A percentile compares a stretch with the other conserved stretches of the same genome.
Evolutionary conservation across 2,797 vertebrate species (phyloP).

Genomic region (Trematomus bernacchii): DNA sequence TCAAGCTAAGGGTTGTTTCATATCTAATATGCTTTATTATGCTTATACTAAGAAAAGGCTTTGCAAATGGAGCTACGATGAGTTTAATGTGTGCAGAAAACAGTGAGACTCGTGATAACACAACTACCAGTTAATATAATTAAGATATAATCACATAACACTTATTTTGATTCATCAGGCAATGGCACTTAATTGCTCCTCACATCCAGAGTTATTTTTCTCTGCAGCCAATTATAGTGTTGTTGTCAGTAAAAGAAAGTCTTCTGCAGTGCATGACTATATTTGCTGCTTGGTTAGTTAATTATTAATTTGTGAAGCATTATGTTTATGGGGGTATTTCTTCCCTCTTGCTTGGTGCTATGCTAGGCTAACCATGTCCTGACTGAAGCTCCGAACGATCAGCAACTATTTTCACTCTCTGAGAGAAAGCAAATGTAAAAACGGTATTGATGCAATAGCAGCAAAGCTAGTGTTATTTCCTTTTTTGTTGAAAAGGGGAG

Average conservation of each 20-base stretch:
- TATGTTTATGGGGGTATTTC: background rate
- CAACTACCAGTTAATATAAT: constrained; percentile 22
- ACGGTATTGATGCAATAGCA: background rate
- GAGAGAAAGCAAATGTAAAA: background rate
- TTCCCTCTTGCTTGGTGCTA: background rate
- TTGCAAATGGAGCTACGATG: background rate
- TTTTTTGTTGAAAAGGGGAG: too few relatives aligned
- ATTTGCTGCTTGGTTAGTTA: background rate
- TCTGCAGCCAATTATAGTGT: background rate
- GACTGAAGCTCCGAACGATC: background rate
- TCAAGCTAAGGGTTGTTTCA: constrained; percentile 1
- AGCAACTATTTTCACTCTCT: background rate
- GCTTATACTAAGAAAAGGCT: constrained; percentile 23
- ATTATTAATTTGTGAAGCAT: background rate
- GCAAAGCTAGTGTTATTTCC: background rate
- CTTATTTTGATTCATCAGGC: constrained; percentile 30
- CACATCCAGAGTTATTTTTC: background rate
- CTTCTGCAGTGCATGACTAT: background rate
- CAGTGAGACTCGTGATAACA: background rate
- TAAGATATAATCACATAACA: constrained; percentile 17
- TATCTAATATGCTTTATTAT: constrained; percentile 39
- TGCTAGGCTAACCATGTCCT: background rate
- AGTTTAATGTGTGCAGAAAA: constrained; percentile 40
- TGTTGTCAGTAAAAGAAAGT: background rate
- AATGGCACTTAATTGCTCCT: constrained; percentile 5